Percentiles rank a stretch among this genome's conserved stretches.
Conservation (phyloP, 2,113 vertebrate species). For the Talpa occidentalis region DNA sequence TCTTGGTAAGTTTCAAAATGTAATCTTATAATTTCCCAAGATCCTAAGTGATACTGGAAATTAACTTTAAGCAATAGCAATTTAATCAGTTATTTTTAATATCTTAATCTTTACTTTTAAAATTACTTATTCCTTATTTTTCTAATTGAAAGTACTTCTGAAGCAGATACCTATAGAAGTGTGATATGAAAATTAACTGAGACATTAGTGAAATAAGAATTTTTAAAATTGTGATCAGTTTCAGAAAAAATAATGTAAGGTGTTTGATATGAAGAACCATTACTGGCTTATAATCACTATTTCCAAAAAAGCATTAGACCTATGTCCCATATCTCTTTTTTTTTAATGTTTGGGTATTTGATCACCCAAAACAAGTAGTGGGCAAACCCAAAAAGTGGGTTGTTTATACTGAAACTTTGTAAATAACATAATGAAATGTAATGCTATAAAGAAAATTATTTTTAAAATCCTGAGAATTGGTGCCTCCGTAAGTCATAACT, state of each 20-base stretch:
- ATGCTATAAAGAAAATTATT: background rate
- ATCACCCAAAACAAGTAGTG: background rate
- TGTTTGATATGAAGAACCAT: background rate
- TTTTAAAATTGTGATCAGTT: conserved; percentile 17
- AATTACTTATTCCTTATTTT: background rate
- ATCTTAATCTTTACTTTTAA: background rate
- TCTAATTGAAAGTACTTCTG: conserved; percentile 14
- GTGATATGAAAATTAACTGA: conserved; percentile 49
- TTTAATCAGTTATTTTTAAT: conserved; percentile 27
- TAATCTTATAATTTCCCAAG: conserved; percentile 18
- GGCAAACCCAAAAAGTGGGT: background rate
- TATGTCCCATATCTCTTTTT: background rate
- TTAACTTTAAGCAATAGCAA: conserved; percentile 26
- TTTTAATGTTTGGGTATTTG: background rate
- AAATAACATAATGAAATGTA: background rate
- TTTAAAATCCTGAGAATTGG: background rate
- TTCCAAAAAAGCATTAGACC: background rate
- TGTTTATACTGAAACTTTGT: background rate
- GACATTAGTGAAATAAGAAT: background rate
- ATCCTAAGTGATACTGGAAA: background rate
- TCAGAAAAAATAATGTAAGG: background rate
- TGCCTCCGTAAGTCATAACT: background rate
- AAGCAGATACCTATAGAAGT: background rate
- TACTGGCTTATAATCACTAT: background rate
- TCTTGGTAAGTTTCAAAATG: conserved; percentile 90